A percentile compares a stretch with the other conserved stretches of the same genome.
Evolutionary conservation across 2,797 vertebrate genomes (phyloP).

Genomic region (Hemibagrus guttatus): DNA sequence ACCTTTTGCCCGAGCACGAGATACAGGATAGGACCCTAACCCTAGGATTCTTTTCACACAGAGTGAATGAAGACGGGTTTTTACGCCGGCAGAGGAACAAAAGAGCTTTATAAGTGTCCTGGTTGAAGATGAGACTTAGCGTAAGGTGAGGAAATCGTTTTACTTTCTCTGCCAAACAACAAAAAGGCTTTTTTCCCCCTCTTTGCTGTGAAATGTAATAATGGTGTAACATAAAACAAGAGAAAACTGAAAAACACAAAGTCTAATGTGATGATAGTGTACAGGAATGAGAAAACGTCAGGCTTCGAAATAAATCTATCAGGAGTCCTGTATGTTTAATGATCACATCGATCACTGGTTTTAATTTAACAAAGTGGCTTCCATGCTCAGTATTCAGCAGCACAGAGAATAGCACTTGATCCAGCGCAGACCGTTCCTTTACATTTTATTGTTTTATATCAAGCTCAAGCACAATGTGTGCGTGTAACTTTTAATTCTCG

Average conservation of each 20-base stretch:
- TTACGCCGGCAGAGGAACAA: neutral
- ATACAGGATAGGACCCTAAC: neutral
- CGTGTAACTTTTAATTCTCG: neutral
- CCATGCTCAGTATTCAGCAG: neutral
- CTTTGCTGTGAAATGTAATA: neutral
- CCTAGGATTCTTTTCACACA: neutral
- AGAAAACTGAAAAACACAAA: neutral
- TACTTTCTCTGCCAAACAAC: neutral
- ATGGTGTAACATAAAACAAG: neutral
- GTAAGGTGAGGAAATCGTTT: neutral
- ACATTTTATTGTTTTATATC: neutral
- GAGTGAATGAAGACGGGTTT: neutral
- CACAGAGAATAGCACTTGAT: neutral
- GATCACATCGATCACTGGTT: neutral
- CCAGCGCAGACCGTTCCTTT: neutral
- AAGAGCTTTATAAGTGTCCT: neutral
- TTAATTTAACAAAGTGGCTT: neutral
- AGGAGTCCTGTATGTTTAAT: neutral
- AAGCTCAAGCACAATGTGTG: too few species aligned
- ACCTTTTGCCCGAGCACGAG: neutral
- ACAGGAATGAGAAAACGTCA: neutral
- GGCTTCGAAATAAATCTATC: neutral
- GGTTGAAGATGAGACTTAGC: neutral
- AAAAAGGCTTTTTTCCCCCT: neutral
- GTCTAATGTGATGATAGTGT: neutral